These are phyloP conservation scores for Strix uralensis DNA, from an alignment of 2,113 vertebrate species.

Conservation along the genomic window DNA sequence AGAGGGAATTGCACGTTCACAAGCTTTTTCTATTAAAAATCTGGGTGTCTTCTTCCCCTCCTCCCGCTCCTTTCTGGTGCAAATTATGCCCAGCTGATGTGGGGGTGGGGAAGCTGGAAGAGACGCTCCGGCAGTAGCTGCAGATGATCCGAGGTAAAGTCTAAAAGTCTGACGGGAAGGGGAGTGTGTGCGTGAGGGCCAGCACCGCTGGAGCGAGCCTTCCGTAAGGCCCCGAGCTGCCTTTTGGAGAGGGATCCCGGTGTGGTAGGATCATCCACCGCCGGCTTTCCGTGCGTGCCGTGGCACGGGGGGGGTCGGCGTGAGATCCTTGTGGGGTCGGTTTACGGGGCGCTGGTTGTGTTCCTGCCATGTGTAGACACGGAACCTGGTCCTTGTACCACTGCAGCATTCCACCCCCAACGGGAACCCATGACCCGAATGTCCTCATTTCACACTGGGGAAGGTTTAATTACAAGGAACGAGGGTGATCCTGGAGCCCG, in stretches of 20 bases:
- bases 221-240: accelerated
- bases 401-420: constrained; percentile 72
- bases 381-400: background rate
- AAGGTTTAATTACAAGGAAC: background rate
- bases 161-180: background rate
- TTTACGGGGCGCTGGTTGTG: background rate
- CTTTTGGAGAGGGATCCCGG: background rate
- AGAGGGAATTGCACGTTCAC: background rate
- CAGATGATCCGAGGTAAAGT: constrained; percentile 3
- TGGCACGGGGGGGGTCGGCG: background rate
- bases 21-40: constrained; percentile 54
- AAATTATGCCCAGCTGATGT: constrained; percentile 25
- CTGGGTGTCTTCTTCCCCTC: constrained; percentile 47
- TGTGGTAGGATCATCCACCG: background rate
- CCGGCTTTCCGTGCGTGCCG: background rate
- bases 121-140: constrained; percentile 12
- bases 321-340: background rate
- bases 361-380: background rate
- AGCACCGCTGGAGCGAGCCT: background rate
- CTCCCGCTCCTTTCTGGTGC: constrained; percentile 23
- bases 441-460: background rate
- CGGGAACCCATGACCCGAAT: constrained; percentile 44
- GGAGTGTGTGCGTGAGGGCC: background rate
- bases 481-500: background rate
- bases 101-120: constrained; percentile 30